phyloP scores from a whole-genome alignment of 2,888 invertebrate species.

The Melanchra persicariae region DNA sequence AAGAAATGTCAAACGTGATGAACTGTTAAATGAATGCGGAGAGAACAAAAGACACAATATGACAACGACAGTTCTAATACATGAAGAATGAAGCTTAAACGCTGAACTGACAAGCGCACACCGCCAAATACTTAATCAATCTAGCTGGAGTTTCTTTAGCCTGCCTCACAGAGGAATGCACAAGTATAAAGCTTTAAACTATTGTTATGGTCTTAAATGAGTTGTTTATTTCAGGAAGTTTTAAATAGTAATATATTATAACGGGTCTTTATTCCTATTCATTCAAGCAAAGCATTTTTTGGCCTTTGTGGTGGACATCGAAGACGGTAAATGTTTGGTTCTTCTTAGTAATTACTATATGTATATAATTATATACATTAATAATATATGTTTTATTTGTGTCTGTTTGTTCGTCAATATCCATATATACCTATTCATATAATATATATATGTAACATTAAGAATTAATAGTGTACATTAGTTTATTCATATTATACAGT shows the following conservation, averaged over 20 bases:
- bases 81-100: conserved; percentile 14
- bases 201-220: conserved; percentile 2
- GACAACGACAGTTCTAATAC: conserved; percentile 25
- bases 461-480: not conserved
- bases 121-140: conserved; percentile 42
- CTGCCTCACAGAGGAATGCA: not conserved
- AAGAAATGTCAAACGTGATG: conserved; percentile 35
- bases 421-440: no score
- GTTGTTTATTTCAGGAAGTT: not conserved
- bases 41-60: conserved; percentile 32
- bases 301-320: not conserved
- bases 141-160: conserved; percentile 12
- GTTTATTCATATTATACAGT: conserved; percentile 26
- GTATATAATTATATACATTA: no score
- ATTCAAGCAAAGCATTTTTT: not conserved
- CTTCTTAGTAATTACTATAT: not conserved
- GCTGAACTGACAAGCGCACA: conserved; percentile 25
- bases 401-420: conserved; percentile 21
- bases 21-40: conserved; percentile 18
- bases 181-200: not conserved
- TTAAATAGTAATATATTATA: not conserved
- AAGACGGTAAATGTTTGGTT: not conserved
- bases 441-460: conserved; percentile 1
- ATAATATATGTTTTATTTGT: no score
- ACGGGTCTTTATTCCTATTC: not conserved